Percentiles rank a stretch among this genome's conserved stretches.
Evolutionary conservation across 2,888 invertebrate species (phyloP).

Genomic region (Choreutis nemorana): DNA sequence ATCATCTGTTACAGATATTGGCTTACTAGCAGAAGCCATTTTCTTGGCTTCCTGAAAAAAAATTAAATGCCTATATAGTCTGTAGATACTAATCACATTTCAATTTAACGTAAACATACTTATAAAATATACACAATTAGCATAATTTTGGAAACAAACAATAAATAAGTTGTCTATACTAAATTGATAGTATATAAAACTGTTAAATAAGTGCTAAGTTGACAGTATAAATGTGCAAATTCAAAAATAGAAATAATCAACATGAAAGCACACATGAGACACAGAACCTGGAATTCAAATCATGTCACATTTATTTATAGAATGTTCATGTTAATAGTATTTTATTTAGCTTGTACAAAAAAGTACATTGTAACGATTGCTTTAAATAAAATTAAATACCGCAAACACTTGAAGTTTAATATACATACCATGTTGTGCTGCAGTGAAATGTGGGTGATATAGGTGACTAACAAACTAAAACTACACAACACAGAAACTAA

Average conservation of each 20-base stretch:
- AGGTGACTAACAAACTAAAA: slow-evolving; percentile 23
- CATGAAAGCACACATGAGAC: background rate
- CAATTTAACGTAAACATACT: background rate
- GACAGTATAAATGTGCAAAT: slow-evolving; percentile 4
- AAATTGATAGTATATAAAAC: background rate
- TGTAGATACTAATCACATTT: slow-evolving; percentile 1
- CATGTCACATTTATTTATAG: slow-evolving; percentile 44
- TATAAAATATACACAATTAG: background rate
- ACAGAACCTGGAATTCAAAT: slow-evolving; percentile 6
- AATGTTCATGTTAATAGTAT: slow-evolving; percentile 7
- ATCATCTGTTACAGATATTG: slow-evolving; percentile 47
- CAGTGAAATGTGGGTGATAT: slow-evolving; percentile 16
- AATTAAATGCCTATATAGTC: slow-evolving; percentile 2
- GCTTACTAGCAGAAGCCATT: slow-evolving; percentile 50
- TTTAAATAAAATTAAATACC: background rate
- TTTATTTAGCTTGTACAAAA: background rate
- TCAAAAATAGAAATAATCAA: slow-evolving; percentile 6
- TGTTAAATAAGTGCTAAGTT: background rate
- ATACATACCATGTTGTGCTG: slow-evolving; percentile 36
- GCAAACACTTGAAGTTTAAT: background rate
- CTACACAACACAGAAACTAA: slow-evolving; percentile 28
- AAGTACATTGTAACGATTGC: too few species aligned
- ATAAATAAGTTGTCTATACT: background rate
- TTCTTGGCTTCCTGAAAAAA: too few species aligned
- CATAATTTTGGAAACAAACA: background rate